phyloP scores from a whole-genome alignment of 2,888 invertebrate genomes.

The Himalopsyche kuldschensis region DNA sequence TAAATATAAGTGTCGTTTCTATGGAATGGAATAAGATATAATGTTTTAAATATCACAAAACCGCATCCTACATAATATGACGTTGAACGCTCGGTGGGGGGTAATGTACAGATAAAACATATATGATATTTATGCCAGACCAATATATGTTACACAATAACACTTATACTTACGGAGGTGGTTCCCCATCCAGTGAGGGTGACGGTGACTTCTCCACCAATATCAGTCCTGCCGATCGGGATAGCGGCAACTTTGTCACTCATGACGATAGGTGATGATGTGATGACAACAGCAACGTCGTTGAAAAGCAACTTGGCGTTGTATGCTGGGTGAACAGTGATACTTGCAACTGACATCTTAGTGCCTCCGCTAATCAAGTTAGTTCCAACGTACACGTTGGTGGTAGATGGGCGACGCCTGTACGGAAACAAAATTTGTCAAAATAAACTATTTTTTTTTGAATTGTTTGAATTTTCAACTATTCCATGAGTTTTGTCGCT shows the following conservation, averaged over 20 bases:
- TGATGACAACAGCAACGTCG: slow-evolving; percentile 55
- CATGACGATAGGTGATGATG: slow-evolving; percentile 47
- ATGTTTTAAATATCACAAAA: too few species aligned
- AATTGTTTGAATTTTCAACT: too few species aligned
- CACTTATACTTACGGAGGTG: slow-evolving; percentile 47
- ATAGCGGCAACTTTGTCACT: slow-evolving; percentile 49
- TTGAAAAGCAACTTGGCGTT: slow-evolving; percentile 44
- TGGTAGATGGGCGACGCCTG: background rate
- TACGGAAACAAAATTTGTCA: too few species aligned
- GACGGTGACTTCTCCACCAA: slow-evolving; percentile 46
- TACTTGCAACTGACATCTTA: slow-evolving; percentile 46
- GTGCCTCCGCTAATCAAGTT: slow-evolving; percentile 51
- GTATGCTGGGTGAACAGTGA: slow-evolving; percentile 52
- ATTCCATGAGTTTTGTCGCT: too few species aligned
- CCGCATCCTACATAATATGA: too few species aligned
- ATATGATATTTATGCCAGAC: too few species aligned
- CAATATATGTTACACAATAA: background rate
- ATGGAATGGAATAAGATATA: too few species aligned
- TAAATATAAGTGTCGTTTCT: too few species aligned
- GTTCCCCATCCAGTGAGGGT: slow-evolving; percentile 57
- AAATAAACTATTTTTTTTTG: too few species aligned
- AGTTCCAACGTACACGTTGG: slow-evolving; percentile 25
- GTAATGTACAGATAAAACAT: too few species aligned
- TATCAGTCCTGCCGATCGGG: slow-evolving; percentile 46
- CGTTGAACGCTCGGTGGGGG: too few species aligned